Percentiles rank a stretch among this genome's conserved stretches.
Conservation (phyloP, 2,888 invertebrate genomes). For the Mellilla xanthometata region DNA sequence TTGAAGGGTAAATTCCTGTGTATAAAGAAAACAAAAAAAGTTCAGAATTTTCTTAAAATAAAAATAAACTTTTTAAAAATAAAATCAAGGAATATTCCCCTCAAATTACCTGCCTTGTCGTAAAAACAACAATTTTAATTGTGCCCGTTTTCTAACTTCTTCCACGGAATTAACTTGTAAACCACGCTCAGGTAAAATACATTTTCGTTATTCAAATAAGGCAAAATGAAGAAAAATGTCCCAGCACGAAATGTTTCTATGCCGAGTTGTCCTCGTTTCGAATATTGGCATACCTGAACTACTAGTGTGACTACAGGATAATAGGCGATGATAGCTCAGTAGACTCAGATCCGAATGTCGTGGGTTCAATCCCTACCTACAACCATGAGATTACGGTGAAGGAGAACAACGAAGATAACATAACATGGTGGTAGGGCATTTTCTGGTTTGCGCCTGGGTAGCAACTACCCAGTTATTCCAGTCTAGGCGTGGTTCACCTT, state of each 20-base stretch:
- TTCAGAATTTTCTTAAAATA: too few species aligned
- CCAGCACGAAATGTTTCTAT: constrained; percentile 28
- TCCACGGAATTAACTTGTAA: constrained; percentile 35
- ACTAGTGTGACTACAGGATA: background rate
- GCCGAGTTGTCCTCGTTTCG: constrained; percentile 22
- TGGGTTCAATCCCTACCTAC: too few species aligned
- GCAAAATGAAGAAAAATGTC: constrained; percentile 32
- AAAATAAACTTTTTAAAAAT: too few species aligned
- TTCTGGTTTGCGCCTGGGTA: too few species aligned
- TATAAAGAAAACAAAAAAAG: too few species aligned
- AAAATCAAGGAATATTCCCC: background rate
- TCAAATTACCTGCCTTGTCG: constrained; percentile 15
- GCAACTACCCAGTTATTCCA: too few species aligned
- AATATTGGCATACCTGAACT: constrained; percentile 2
- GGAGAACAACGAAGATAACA: too few species aligned
- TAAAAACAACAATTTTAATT: constrained; percentile 28
- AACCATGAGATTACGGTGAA: too few species aligned
- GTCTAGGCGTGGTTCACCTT: too few species aligned
- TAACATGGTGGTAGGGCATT: too few species aligned
- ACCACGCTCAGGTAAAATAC: constrained; percentile 30
- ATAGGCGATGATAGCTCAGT: too few species aligned
- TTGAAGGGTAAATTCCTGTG: too few species aligned
- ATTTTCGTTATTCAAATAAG: constrained; percentile 34
- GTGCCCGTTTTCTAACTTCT: constrained; percentile 23
- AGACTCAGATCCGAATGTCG: background rate